A percentile compares a stretch with the other conserved stretches of the same genome.
Evolutionary conservation across 2,113 vertebrate species (phyloP).

Genomic region (Noturus placidus): DNA sequence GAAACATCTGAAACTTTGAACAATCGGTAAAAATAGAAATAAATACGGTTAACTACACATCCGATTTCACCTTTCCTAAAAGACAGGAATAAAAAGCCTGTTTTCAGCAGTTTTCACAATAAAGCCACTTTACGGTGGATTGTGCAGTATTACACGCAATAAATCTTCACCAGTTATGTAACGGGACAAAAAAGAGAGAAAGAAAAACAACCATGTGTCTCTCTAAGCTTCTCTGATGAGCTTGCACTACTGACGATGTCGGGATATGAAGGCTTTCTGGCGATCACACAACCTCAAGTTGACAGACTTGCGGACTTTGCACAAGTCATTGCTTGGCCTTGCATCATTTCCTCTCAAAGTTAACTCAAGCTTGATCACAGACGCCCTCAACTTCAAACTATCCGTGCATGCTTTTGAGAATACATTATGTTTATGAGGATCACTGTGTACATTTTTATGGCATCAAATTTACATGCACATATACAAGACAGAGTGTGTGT

Average conservation of each 20-base stretch:
- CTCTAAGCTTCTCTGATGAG: not conserved
- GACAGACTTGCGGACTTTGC: constrained; percentile 7
- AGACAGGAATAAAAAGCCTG: not conserved
- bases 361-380: not conserved
- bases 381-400: not conserved
- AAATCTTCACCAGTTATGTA: not conserved
- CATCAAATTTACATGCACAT: not conserved
- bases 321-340: constrained; percentile 12
- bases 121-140: not conserved
- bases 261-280: not conserved
- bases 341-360: constrained; percentile 9
- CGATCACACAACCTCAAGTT: constrained; percentile 7
- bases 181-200: not conserved
- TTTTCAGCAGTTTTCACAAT: not conserved
- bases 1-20: not conserved
- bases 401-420: not conserved
- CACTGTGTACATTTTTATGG: not conserved
- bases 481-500: not conserved
- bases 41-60: not conserved
- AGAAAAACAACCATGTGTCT: not conserved
- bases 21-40: not conserved
- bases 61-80: not conserved
- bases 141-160: not conserved
- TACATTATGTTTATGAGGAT: not conserved
- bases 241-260: not conserved